Percentiles rank a stretch among this genome's conserved stretches.
Evolutionary conservation across 2,888 invertebrate genomes (phyloP).

Genomic region (Zele albiditarsus): DNA sequence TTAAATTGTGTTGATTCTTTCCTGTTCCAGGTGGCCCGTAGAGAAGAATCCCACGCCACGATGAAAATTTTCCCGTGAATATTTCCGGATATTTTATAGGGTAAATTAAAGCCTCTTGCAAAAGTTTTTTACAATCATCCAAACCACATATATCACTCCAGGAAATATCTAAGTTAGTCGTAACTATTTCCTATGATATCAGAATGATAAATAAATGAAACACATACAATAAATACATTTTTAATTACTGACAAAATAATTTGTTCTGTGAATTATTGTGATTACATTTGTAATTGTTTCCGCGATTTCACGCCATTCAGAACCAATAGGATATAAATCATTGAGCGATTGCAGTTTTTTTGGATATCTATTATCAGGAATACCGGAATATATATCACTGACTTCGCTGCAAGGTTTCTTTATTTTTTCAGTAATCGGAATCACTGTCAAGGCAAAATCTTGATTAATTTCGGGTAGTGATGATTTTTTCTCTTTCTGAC

Average conservation of each 20-base stretch:
- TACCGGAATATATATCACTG: slow-evolving; percentile 31
- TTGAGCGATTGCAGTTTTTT: slow-evolving; percentile 65
- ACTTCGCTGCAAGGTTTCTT: slow-evolving; percentile 38
- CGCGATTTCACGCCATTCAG: slow-evolving; percentile 80
- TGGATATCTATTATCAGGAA: slow-evolving; percentile 47
- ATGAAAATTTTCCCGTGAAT: slow-evolving; percentile 80
- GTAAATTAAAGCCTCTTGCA: slow-evolving; percentile 91
- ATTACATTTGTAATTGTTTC: slow-evolving; percentile 79
- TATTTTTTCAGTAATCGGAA: slow-evolving; percentile 54
- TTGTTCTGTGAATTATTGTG: slow-evolving; percentile 3
- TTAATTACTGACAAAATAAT: background rate
- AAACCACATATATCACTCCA: slow-evolving; percentile 91
- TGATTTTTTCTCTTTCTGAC: slow-evolving; percentile 27
- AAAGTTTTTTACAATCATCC: slow-evolving; percentile 81
- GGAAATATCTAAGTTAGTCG: slow-evolving; percentile 79
- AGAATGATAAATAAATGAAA: background rate
- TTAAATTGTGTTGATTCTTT: slow-evolving; percentile 32
- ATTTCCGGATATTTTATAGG: slow-evolving; percentile 83
- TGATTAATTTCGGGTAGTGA: slow-evolving; percentile 39
- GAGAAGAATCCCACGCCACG: slow-evolving; percentile 84
- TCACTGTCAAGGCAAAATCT: slow-evolving; percentile 58
- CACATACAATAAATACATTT: slow-evolving; percentile 7
- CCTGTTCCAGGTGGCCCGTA: slow-evolving; percentile 88
- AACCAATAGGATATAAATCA: slow-evolving; percentile 62
- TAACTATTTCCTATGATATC: slow-evolving; percentile 76